Conservation (phyloP, 2,113 vertebrate genomes). For the Sarotherodon lohbergeri region DNA sequence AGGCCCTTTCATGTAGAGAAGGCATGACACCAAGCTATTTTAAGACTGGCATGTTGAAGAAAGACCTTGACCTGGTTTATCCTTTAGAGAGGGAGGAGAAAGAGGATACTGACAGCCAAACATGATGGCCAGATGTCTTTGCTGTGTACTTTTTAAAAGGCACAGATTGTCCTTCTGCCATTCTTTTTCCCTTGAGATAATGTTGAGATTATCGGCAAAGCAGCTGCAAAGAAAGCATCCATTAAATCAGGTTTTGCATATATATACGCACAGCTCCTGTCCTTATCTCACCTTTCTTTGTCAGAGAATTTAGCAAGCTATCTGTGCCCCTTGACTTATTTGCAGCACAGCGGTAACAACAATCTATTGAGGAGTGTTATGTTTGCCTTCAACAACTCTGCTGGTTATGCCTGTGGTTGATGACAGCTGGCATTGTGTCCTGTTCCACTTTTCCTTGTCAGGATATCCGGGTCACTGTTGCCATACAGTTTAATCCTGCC, state of each 20-base stretch:
- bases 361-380: background rate
- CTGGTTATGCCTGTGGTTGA: background rate
- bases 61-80: conserved; percentile 66
- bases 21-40: conserved; percentile 52
- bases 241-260: background rate
- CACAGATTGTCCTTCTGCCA: background rate
- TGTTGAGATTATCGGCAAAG: background rate
- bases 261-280: background rate
- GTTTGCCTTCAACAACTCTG: background rate
- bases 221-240: background rate
- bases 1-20: conserved; percentile 40
- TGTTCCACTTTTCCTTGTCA: background rate
- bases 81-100: conserved; percentile 28
- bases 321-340: background rate
- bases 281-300: background rate
- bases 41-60: conserved; percentile 53
- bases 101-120: conserved; percentile 26
- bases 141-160: background rate
- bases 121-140: conserved; percentile 25
- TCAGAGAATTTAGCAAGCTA: background rate
- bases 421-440: background rate
- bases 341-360: background rate
- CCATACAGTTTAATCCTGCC: background rate
- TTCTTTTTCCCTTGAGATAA: background rate
- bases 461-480: background rate